Conservation (phyloP, 2,888 invertebrate genomes). For the Chouioia cunea region DNA sequence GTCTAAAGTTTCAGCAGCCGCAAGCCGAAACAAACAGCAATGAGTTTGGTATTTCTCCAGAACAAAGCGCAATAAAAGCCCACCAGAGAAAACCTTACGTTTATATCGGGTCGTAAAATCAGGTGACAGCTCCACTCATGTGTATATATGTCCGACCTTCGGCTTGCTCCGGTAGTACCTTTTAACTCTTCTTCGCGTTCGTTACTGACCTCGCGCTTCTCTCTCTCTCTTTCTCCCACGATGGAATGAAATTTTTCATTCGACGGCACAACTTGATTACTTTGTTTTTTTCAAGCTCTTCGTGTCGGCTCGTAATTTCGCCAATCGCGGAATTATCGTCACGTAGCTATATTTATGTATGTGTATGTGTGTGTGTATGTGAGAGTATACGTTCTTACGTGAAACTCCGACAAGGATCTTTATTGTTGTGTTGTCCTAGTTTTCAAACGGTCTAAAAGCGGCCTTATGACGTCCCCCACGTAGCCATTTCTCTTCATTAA, state of each 20-base stretch:
- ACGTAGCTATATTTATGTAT: no score
- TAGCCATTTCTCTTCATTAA: conserved; percentile 1
- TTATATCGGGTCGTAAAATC: conserved; percentile 29
- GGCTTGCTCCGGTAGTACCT: conserved; percentile 16
- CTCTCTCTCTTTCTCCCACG: no score
- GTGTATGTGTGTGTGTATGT: no score
- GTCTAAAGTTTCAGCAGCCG: no score
- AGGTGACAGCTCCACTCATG: conserved; percentile 12
- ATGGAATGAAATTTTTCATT: no score
- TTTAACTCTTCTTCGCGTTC: conserved; percentile 9
- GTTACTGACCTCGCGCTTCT: background rate
- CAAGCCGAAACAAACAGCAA: no score
- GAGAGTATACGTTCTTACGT: conserved; percentile 5
- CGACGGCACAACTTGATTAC: no score
- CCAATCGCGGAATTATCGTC: no score
- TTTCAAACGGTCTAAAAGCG: conserved; percentile 5
- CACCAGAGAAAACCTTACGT: background rate
- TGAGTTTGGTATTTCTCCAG: background rate
- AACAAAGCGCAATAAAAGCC: conserved; percentile 33
- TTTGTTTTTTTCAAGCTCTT: no score
- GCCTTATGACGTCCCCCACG: background rate
- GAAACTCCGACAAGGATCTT: conserved; percentile 30
- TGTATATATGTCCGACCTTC: conserved; percentile 4
- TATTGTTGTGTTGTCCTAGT: conserved; percentile 23
- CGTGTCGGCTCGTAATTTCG: no score